phyloP scores from a whole-genome alignment of 2,888 invertebrate species.

The Neoaliturus tenellus region DNA sequence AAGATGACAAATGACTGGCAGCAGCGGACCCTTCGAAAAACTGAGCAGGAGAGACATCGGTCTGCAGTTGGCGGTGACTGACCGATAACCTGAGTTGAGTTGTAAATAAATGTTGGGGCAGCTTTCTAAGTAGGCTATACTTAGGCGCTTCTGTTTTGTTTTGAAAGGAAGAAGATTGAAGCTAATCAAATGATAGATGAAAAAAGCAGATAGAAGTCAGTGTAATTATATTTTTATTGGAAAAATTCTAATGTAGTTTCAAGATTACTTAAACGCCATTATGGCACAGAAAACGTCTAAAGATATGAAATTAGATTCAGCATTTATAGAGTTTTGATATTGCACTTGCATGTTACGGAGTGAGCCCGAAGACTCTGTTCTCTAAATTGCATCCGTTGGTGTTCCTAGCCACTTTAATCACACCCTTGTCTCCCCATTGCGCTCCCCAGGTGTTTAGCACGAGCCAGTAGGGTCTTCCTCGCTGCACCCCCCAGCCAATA shows the following conservation, averaged over 20 bases:
- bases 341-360: not conserved
- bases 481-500: not conserved
- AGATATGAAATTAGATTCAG: too few species aligned
- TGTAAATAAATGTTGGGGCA: too few species aligned
- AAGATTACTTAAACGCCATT: too few species aligned
- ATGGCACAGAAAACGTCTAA: too few species aligned
- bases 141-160: too few species aligned
- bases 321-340: too few species aligned
- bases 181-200: too few species aligned
- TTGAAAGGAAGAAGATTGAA: too few species aligned
- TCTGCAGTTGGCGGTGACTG: not conserved
- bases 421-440: conserved; percentile 8
- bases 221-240: too few species aligned
- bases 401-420: not conserved
- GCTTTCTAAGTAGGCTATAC: too few species aligned
- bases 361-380: conserved; percentile 20
- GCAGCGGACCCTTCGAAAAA: conserved; percentile 10
- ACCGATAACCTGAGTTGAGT: not conserved
- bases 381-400: conserved; percentile 24
- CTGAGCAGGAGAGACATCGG: not conserved
- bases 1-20: conserved; percentile 22
- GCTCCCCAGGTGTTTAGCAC: conserved; percentile 15
- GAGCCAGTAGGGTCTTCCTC: conserved; percentile 9
- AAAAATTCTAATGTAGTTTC: too few species aligned
- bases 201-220: too few species aligned